Conservation (phyloP, 2,888 invertebrate species). For the Stramonita haemastoma region DNA sequence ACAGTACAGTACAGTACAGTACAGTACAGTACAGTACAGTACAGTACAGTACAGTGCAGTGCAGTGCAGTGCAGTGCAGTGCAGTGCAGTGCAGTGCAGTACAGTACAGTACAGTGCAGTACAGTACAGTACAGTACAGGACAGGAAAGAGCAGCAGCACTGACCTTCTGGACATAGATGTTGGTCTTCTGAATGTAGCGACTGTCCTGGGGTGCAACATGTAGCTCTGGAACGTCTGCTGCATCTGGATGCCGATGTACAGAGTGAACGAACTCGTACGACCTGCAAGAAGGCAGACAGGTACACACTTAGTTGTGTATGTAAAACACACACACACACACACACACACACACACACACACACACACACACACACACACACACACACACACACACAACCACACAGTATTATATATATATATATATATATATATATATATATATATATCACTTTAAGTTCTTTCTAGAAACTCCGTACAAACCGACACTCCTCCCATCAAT, state of each 20-base stretch:
- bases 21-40: no score
- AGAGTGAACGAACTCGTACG: background rate
- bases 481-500: no score
- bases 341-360: background rate
- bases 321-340: background rate
- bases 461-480: no score
- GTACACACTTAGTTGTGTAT: background rate
- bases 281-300: background rate
- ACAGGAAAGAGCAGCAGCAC: background rate
- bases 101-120: no score
- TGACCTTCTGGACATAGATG: background rate
- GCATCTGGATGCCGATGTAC: background rate
- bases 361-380: background rate
- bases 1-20: no score
- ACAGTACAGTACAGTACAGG: no score
- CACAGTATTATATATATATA: no score
- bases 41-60: no score
- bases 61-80: no score
- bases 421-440: no score
- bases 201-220: background rate
- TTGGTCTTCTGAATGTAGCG: background rate
- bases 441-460: no score
- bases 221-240: background rate
- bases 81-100: no score
- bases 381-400: background rate